Percentiles rank a stretch among this genome's conserved stretches.
phyloP scores from a whole-genome alignment of 2,797 vertebrate species.

The Philypnodon macrostomus region DNA sequence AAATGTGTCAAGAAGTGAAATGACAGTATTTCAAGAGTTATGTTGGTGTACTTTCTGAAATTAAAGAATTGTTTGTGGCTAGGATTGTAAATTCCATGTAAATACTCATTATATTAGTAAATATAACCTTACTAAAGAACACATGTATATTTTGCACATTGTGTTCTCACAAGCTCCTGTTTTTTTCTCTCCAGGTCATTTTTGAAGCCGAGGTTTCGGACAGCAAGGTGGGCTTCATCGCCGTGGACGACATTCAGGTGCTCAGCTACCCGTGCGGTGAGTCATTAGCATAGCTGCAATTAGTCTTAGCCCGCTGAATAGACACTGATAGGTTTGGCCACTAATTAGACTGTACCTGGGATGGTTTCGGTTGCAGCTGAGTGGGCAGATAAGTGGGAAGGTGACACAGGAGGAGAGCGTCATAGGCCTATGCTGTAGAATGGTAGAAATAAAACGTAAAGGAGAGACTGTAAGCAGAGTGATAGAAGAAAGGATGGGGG shows the following conservation, averaged over 20 bases:
- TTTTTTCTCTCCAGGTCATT: conserved; percentile 84
- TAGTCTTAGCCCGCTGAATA: conserved; percentile 67
- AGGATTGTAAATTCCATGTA: no score
- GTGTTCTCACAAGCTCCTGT: not conserved
- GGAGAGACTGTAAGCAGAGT: conserved; percentile 25
- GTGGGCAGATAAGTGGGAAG: conserved; percentile 72
- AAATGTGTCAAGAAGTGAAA: no score
- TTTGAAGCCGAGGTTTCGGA: conserved; percentile 95
- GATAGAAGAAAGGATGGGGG: conserved; percentile 29
- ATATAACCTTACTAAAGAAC: no score
- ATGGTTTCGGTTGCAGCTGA: conserved; percentile 70
- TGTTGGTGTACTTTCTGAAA: no score
- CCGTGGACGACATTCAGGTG: conserved; percentile 98
- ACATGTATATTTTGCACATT: not conserved
- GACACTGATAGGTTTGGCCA: conserved; percentile 68
- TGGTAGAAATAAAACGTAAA: conserved; percentile 24
- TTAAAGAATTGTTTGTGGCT: no score
- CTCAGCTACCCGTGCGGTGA: conserved; percentile 98
- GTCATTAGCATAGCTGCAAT: conserved; percentile 77
- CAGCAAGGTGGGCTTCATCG: conserved; percentile 92
- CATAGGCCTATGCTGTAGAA: conserved; percentile 31
- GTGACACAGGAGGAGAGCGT: conserved; percentile 66
- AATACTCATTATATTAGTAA: no score
- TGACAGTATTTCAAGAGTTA: no score
- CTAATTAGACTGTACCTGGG: conserved; percentile 73